A percentile compares a stretch with the other conserved stretches of the same genome.
Evolutionary conservation across 2,888 invertebrate species (phyloP).

Genomic region (Pollenia amentaria): DNA sequence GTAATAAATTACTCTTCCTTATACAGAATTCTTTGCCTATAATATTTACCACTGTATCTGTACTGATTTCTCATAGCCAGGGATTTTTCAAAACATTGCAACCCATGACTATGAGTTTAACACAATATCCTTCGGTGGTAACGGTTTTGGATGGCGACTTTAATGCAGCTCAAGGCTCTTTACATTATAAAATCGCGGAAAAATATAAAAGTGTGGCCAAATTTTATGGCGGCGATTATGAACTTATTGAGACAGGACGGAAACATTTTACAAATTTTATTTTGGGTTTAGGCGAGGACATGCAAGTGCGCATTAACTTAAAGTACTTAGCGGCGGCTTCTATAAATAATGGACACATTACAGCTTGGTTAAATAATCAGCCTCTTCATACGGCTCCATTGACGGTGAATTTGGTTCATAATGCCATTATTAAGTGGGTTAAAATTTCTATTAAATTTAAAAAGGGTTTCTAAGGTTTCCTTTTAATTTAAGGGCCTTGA

Average conservation of each 20-base stretch:
- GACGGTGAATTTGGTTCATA: conserved; percentile 87
- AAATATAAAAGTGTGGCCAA: conserved; percentile 77
- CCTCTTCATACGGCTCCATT: conserved; percentile 90
- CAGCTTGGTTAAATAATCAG: conserved; percentile 92
- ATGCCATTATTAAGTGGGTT: conserved; percentile 86
- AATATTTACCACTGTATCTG: conserved; percentile 87
- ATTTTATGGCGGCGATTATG: conserved; percentile 76
- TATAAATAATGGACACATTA: conserved; percentile 83
- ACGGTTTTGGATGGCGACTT: conserved; percentile 78
- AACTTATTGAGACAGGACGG: conserved; percentile 69
- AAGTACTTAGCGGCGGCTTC: conserved; percentile 87
- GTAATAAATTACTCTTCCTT: conserved; percentile 88
- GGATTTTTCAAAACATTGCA: conserved; percentile 85
- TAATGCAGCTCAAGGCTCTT: conserved; percentile 11
- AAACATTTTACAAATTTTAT: conserved; percentile 77
- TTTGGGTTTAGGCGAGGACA: conserved; percentile 76
- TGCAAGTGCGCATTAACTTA: conserved; percentile 85
- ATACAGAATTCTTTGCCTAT: conserved; percentile 90
- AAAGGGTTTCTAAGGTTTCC: neutral
- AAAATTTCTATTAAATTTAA: too few species aligned
- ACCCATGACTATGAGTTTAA: conserved; percentile 79
- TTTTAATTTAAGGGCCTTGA: conserved; percentile 69
- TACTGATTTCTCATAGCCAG: conserved; percentile 86
- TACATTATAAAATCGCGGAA: conserved; percentile 70
- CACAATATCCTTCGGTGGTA: conserved; percentile 78